Evolutionary conservation across 2,797 vertebrate species (phyloP).

Genomic region (Kryptopterus vitreolus): DNA sequence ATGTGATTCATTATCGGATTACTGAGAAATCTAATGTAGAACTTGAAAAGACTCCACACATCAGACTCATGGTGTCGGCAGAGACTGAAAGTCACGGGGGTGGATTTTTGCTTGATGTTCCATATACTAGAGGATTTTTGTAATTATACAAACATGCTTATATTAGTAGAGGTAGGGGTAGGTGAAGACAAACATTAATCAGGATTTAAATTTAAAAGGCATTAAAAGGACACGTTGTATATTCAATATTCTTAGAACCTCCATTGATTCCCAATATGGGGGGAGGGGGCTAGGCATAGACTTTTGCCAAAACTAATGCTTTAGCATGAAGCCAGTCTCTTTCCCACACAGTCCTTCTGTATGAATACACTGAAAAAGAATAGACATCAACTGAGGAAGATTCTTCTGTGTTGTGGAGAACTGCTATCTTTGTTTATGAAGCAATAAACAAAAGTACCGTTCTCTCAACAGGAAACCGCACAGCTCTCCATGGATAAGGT

Average conservation of each 20-base stretch:
- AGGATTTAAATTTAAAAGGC: background rate
- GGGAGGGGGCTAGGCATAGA: background rate
- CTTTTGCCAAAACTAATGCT: background rate
- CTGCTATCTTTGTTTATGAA: too few relatives aligned
- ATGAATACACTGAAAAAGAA: too few relatives aligned
- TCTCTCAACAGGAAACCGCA: conserved; percentile 68
- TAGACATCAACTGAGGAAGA: too few relatives aligned
- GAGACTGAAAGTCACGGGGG: background rate
- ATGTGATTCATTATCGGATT: background rate
- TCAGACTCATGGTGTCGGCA: background rate
- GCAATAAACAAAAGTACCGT: background rate
- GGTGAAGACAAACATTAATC: background rate
- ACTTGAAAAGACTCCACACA: background rate
- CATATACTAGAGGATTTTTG: background rate
- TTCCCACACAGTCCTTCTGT: too few relatives aligned
- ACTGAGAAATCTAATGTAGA: background rate
- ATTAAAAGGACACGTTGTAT: background rate
- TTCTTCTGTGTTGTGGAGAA: too few relatives aligned
- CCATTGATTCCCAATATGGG: background rate
- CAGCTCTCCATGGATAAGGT: conserved; percentile 72
- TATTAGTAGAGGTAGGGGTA: too few relatives aligned
- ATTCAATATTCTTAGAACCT: background rate
- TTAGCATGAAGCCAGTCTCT: too few relatives aligned
- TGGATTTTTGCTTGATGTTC: background rate
- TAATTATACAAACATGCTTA: background rate